Evolutionary conservation across 2,797 vertebrate species (phyloP).

Genomic region (Pseudochirops cupreus): DNA sequence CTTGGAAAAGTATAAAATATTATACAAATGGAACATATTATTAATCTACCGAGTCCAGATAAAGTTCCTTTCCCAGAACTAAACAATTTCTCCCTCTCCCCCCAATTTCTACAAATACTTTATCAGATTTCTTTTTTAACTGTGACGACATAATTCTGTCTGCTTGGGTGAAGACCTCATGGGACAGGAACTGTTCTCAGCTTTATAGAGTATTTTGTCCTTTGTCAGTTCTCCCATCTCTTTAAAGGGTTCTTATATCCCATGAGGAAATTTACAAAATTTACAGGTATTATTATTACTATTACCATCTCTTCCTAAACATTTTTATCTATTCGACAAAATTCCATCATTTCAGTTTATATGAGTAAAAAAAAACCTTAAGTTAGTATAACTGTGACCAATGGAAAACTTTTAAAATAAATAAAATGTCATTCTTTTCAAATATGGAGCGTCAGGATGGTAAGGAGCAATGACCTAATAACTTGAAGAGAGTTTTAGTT

Average conservation of each 20-base stretch:
- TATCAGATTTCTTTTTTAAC: not conserved
- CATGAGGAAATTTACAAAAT: not conserved
- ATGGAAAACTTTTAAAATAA: not conserved
- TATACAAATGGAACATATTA: not conserved
- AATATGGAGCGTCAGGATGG: not conserved
- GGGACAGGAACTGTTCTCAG: not conserved
- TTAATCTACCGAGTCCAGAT: not conserved
- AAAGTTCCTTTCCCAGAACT: not conserved
- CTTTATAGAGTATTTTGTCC: not conserved
- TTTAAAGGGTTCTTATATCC: not conserved
- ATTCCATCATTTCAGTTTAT: not conserved
- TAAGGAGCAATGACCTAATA: not conserved
- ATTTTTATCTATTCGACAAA: not conserved
- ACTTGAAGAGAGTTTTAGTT: not conserved
- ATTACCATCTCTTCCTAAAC: not conserved
- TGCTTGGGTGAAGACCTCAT: not conserved
- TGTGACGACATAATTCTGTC: not conserved
- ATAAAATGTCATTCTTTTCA: not conserved
- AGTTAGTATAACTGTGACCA: not conserved
- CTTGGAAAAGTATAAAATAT: not conserved
- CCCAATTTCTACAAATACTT: too few relatives aligned
- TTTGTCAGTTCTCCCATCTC: not conserved
- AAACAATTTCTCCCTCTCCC: not conserved
- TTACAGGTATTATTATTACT: not conserved
- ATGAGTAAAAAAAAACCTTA: not conserved